A percentile compares a stretch with the other conserved stretches of the same genome.
Conservation (phyloP, 2,888 invertebrate genomes). For the Therioaphis trifolii region DNA sequence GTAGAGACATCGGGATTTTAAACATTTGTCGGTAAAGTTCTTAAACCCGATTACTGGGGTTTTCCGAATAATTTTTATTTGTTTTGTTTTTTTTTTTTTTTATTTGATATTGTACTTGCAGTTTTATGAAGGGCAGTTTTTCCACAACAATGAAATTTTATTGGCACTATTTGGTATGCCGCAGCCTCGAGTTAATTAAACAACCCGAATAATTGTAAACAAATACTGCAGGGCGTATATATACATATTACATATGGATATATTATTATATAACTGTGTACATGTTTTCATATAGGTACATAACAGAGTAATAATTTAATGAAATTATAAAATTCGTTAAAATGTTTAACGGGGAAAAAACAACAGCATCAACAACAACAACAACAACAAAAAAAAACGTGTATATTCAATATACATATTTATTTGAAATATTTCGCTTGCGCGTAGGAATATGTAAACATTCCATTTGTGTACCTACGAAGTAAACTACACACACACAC, state of each 20-base stretch:
- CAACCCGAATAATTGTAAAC: slow-evolving; percentile 26
- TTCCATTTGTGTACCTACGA: too few species aligned
- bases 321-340: neutral
- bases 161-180: neutral
- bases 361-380: too few species aligned
- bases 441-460: too few species aligned
- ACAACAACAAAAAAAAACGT: neutral
- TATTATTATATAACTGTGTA: too few species aligned
- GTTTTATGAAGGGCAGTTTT: neutral
- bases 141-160: slow-evolving; percentile 18
- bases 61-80: neutral
- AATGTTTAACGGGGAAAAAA: neutral
- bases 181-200: neutral
- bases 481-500: too few species aligned
- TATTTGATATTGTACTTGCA: neutral
- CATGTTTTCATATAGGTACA: neutral
- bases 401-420: neutral
- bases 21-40: neutral
- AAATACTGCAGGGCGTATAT: neutral
- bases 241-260: too few species aligned
- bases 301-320: neutral
- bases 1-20: neutral
- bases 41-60: neutral
- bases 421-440: too few species aligned
- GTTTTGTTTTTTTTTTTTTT: neutral